Evolutionary conservation across 2,113 vertebrate species (phyloP), one percentile per base, ranked within the genome.

Genomic region (Tor tambroides): DNA sequence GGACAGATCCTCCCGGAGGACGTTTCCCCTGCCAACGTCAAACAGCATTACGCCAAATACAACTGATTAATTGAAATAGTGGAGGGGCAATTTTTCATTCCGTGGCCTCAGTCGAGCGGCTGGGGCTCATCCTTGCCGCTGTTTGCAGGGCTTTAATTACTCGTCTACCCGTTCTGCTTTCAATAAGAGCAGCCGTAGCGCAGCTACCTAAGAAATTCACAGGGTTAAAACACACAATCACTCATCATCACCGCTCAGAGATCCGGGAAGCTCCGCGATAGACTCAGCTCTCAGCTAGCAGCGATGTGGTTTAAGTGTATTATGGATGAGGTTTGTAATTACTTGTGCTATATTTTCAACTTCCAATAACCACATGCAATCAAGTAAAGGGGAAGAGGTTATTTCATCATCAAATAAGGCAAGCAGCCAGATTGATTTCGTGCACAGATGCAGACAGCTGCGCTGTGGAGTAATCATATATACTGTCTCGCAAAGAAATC

Each of bases 61-160:
- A 94, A 90, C 95, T 95, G 95, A 95, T 95, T 95, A 95, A 96
- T 95, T 95, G 95, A 94, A 95, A 95, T 92, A 85, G 93, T 90
- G 90, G 91, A 89, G 86, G 90, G 95, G 94, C 94, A 91, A 96
- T 95, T 95, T 95, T 95, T 96, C 95, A 95, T 95, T 89, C 91
- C 76, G 89, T 93, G 91, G 88, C 94, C 93, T 92, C 91, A 92
- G 92, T 93, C 89, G 92, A 93, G 93, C 93, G 93, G 92, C 93
- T 92, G 90, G 72, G 90, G 91, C 92, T 92, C 93, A 93, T 92
- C 91, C 93, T 94, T 92, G 92, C 91, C 92, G 86, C 92, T 94
- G 89, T 95, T 94, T 92, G 94, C 92, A 91, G 89, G 23, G 90
- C 92, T 92, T 94, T 96, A 95, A 95, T 96, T 95, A 95, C 94